Base-by-base conservation (phyloP, 2,113 vertebrate genomes). In the Gambusia affinis region DNA sequence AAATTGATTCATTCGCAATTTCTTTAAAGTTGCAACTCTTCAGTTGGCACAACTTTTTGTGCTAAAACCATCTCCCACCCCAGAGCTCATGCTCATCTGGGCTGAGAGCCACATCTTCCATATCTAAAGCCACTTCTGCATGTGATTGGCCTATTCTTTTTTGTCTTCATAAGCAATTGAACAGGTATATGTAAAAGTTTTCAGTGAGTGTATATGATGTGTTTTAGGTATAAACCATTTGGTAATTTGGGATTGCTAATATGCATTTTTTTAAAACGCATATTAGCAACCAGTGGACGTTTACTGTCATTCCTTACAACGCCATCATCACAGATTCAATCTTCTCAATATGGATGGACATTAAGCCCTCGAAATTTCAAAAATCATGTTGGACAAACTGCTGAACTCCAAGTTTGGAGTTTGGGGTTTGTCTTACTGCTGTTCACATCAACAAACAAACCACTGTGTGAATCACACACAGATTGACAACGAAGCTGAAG, bases 401-500 rank as follows among this genome's bases (percentile, higher is more conserved):
- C 33, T 15, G 8, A 6, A 66, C 61, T 30, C 7, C 11, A 6
- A 42, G 33, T 35, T 27, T 24, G 17, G 51, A 17, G 24, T 57
- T 27, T 24, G 17, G 51, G 8, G 24, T 57, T 57, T n/a, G 22
- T n/a, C 24, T 8, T 8, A 57, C 24, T 57, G 51, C 51, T 8
- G 8, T n/a, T 57, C 24, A 57, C 51, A n/a, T 57, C 51, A 22
- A 57, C 22, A 57, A 57, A 57, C 22, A 57, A n/a, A 57, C 22
- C 22, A 57, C 51, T 57, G 17, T 24, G 27, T 27, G 27, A 27
- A 27, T n/a, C 22, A n/a, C 33, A 37, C 64, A 64, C 72, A 67
- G 30, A n/a, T 3, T 11, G 28, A 61, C 44, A 72, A 73, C 24
- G 67, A 39, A 70, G 39, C 79, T 68, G 84, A 83, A 81, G 47